Evolutionary conservation across 64 coral and sea anemone species (phyloP).

Genomic region (Actinia tenebrosa): DNA sequence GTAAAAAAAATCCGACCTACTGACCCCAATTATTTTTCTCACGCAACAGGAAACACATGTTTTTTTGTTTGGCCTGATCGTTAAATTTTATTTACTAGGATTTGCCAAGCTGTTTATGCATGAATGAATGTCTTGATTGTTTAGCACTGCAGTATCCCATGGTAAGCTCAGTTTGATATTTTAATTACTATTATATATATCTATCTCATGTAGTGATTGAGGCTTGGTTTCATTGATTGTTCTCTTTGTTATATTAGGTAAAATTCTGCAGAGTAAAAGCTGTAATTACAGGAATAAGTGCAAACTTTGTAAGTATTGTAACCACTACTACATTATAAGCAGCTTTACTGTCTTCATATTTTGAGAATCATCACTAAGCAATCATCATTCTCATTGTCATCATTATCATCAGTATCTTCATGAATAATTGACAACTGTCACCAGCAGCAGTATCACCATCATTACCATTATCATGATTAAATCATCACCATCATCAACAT

Average conservation of each 20-base stretch:
- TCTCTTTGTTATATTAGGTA: constrained; percentile 36
- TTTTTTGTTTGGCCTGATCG: too few species aligned
- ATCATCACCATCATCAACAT: neutral
- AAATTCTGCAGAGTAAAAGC: constrained; percentile 90
- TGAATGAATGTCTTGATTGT: constrained; percentile 76
- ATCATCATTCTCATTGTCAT: neutral
- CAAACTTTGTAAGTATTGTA: constrained; percentile 84
- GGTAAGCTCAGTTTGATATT: constrained; percentile 37
- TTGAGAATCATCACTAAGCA: too few species aligned
- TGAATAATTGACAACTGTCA: too few species aligned
- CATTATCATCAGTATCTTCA: too few species aligned
- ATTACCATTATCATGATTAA: neutral
- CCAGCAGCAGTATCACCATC: neutral
- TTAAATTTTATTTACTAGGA: constrained; percentile 24
- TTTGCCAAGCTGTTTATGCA: constrained; percentile 69
- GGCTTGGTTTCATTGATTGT: neutral
- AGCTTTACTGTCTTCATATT: too few species aligned
- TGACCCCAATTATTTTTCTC: too few species aligned
- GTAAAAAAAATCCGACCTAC: too few species aligned
- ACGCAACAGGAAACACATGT: too few species aligned
- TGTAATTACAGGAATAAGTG: constrained; percentile 80
- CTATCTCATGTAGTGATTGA: too few species aligned
- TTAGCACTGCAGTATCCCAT: constrained; percentile 75
- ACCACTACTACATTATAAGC: neutral
- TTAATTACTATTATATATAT: neutral